Evolutionary conservation across 2,113 vertebrate genomes (phyloP), one percentile per base, ranked within the genome.

Genomic region (Diphyllodes magnificus): DNA sequence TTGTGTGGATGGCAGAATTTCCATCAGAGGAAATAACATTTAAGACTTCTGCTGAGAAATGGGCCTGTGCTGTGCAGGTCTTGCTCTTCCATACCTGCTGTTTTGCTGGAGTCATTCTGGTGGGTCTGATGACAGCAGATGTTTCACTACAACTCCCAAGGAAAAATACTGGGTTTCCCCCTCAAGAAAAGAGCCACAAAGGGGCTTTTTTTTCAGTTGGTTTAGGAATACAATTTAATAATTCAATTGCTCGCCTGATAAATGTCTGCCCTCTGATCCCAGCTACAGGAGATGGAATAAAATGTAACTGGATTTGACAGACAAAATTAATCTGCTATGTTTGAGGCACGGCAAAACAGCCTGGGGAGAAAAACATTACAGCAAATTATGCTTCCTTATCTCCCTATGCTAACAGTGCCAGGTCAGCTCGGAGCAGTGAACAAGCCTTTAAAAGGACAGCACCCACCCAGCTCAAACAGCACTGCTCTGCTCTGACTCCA

Each of bases 301-400:
- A 96, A 96, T 35, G 40, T 93, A 93, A 92, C 90, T 76, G 69
- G 84, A 56, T 95, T 92, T 97, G 96, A 96, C 94, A 97, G 95
- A 91, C 81, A 85, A 87, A 96, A 97, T 95, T 91, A 30, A 7
- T 94, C 90, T 92, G 75, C 78, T 70, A 37, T 78, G 78, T 96
- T 92, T 91, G 91, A 95, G 84, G 80, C 78, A 87, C 45, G 76
- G 61, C 9, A 21, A 92, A 94, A 71, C 50, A 94, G 95, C 94
- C 94, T 19, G 47, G 79, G 88, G 86, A 88, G 76, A 70, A 92
- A 95, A 92, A 66, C 81, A 93, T 92, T 92, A 95, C 71, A 88
- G 92, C 84, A 95, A 94, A 97, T 96, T 95, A 83, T 80, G 68
- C 61, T 90, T 91, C 70, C 87, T 94, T 96, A 96, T 95, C 91